These are phyloP conservation scores for Lithosia quadra DNA, from an alignment of 2,888 invertebrate genomes.

Conservation along the genomic window DNA sequence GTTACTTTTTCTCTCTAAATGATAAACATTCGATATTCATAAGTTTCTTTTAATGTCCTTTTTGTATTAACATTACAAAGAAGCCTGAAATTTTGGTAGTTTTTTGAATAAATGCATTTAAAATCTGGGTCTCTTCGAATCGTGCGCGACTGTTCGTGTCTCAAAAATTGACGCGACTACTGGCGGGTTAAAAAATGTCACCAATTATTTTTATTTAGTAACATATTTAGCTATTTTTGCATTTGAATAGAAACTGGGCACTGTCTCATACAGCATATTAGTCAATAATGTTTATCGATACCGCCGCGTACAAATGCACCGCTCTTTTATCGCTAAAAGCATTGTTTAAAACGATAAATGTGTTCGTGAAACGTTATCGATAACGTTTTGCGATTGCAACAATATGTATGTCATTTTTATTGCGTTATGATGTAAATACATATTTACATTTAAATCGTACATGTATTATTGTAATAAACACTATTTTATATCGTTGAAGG, in stretches of 20 bases:
- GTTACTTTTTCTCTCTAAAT: too few relatives aligned
- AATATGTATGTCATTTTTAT: background rate
- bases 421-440: background rate
- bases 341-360: constrained; percentile 15
- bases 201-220: too few relatives aligned
- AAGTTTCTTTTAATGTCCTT: too few relatives aligned
- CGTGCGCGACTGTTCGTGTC: too few relatives aligned
- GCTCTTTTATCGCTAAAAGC: constrained; percentile 9
- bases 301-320: background rate
- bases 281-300: background rate
- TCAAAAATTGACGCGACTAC: too few relatives aligned
- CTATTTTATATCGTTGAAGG: background rate
- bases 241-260: background rate
- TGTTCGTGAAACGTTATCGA: background rate
- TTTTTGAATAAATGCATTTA: too few relatives aligned
- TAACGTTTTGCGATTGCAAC: background rate
- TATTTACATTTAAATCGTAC: background rate
- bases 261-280: background rate
- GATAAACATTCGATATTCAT: too few relatives aligned
- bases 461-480: background rate
- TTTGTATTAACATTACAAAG: too few relatives aligned
- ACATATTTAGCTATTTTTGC: too few relatives aligned
- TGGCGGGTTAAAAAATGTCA: background rate
- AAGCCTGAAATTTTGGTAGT: too few relatives aligned
- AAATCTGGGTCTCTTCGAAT: too few relatives aligned